phyloP scores from a whole-genome alignment of 2,113 vertebrate genomes.

The Cavia aperea region DNA sequence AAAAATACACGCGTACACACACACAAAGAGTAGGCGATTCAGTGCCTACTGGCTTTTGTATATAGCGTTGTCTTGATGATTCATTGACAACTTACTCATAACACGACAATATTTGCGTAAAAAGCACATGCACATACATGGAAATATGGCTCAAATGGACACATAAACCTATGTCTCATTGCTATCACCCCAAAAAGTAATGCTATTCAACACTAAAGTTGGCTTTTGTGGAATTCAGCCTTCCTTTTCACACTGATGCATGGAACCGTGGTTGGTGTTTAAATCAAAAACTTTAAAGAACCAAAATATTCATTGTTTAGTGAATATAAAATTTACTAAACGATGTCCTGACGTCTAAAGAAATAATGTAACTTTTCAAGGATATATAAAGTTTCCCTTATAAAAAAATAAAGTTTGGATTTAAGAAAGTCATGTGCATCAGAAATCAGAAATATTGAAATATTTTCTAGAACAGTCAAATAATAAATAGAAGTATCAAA shows the following conservation, averaged over 20 bases:
- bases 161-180: background rate
- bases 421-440: background rate
- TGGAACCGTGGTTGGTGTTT: background rate
- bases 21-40: background rate
- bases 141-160: background rate
- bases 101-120: background rate
- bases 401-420: slow-evolving; percentile 16
- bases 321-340: slow-evolving; percentile 4
- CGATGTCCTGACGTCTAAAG: background rate
- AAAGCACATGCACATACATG: background rate
- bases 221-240: background rate
- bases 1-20: background rate
- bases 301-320: slow-evolving; percentile 11
- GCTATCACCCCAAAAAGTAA: background rate
- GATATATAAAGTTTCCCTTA: background rate
- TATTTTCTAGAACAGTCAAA: slow-evolving; percentile 1
- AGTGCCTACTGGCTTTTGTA: background rate
- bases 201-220: background rate
- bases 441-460: slow-evolving; percentile 10
- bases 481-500: background rate
- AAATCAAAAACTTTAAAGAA: background rate
- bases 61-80: background rate
- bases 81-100: background rate
- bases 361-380: background rate
- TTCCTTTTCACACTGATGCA: background rate